Evolutionary conservation across 1,140 invertebrate species (phyloP).

Genomic region (Drosophila paulistorum): DNA sequence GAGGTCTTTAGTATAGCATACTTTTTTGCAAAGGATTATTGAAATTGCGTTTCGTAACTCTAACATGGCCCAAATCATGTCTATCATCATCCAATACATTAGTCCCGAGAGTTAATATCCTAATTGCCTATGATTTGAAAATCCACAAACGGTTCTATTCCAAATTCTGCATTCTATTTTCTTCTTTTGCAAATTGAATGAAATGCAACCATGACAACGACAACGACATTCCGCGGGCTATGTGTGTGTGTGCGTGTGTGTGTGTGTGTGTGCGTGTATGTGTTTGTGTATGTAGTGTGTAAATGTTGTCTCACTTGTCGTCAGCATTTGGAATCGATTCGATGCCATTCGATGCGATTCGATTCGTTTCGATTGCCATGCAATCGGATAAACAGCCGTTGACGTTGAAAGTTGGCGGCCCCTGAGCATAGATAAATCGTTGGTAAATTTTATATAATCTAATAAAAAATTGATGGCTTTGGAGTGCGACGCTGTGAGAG

Average conservation of each 20-base stretch:
- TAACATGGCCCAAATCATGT: no score
- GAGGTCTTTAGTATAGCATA: no score
- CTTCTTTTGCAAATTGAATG: not conserved
- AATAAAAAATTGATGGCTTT: constrained; percentile 79
- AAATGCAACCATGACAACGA: not conserved
- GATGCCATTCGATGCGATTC: not conserved
- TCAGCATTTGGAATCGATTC: constrained; percentile 33
- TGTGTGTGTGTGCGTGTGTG: not conserved
- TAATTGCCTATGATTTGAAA: no score
- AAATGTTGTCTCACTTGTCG: constrained; percentile 30
- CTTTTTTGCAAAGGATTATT: no score
- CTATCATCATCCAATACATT: no score
- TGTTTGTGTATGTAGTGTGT: no score
- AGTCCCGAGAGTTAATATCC: no score
- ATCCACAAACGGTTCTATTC: no score
- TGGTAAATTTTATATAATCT: constrained; percentile 81
- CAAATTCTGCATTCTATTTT: no score
- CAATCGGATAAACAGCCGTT: constrained; percentile 42
- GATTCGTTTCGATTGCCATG: constrained; percentile 27
- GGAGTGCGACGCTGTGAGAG: constrained; percentile 61
- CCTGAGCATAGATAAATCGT: constrained; percentile 76
- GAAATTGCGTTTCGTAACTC: no score
- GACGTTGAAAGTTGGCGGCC: constrained; percentile 22
- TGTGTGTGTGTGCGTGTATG: no score
- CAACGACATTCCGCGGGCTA: not conserved